Evolutionary conservation across 2,797 vertebrate species (phyloP), one percentile per base, ranked within the genome.

Genomic region (Prunella strophiata): DNA sequence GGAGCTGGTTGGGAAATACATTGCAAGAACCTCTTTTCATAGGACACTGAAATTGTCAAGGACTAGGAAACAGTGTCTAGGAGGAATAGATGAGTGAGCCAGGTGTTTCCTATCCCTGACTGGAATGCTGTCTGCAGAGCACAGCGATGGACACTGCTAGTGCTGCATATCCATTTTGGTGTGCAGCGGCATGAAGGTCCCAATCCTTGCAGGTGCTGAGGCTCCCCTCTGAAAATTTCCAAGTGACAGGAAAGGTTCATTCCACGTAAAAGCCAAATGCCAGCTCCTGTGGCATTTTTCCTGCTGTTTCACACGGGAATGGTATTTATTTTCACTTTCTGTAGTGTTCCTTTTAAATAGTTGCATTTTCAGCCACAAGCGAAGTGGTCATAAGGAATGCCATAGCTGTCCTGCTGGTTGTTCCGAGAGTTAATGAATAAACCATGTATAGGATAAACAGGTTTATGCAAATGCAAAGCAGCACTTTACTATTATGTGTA

Each of bases 391-490:
- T 70, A 66, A 92, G 92, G 94, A 94, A 96, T 89, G 55, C 94
- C 77, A 45, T 93, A 90, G 92, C 83, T 96, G 85, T 91, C 94
- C 93, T 76, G 71, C 89, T 85, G 83, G 66, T 96, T 88, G 89
- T 88, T 92, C 81, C 0, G 32, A 88, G 79, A 94, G 90, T 94
- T 92, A 93, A 92, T 91, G 88, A 95, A 96, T 96, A 94, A 93
- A 96, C 90, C 87, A 70, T 67, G 63, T 68, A 84, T 91, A 94
- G 84, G 76, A 91, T 96, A 95, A 96, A 92, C 94, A 93, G 82
- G 75, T 92, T 92, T 93, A 91, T 97, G 94, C 72, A 96, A 95
- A 94, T 88, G 26, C 63, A 59, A 66, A 77, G 63, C 74, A 82
- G 54, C 38, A 36, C 65, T 91, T 81, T 74, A 68, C 85, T 88